Percentiles rank a stretch among this genome's conserved stretches.
These are phyloP conservation scores for Shargacucullia verbasci DNA, from an alignment of 2,888 invertebrate genomes.

Conservation along the genomic window DNA sequence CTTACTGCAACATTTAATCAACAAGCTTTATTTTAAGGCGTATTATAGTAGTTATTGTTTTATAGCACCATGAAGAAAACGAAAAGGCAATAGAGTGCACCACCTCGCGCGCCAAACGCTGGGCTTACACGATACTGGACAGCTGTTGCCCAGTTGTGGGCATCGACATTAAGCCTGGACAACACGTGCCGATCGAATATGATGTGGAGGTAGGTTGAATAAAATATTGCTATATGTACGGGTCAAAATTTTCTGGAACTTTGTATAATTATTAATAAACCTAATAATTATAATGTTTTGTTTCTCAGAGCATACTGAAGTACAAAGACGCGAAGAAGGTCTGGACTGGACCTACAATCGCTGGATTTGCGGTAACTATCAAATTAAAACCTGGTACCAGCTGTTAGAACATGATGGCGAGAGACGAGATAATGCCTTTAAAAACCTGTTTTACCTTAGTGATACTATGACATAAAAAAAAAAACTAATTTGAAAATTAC, in stretches of 20 bases:
- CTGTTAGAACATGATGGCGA: too few relatives aligned
- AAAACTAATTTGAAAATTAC: background rate
- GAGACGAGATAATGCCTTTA: too few relatives aligned
- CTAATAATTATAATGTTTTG: background rate
- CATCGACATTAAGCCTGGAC: conserved; percentile 62
- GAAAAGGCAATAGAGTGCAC: conserved; percentile 73
- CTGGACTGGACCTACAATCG: conserved; percentile 62
- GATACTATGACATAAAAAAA: too few relatives aligned
- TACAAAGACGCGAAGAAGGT: conserved; percentile 67
- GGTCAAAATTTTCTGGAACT: too few relatives aligned
- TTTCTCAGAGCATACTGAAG: conserved; percentile 65
- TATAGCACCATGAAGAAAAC: conserved; percentile 70
- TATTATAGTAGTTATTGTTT: too few relatives aligned
- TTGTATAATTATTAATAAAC: background rate
- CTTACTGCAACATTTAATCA: too few relatives aligned
- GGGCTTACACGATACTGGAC: conserved; percentile 79
- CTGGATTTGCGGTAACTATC: conserved; percentile 46
- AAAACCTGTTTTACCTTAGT: too few relatives aligned
- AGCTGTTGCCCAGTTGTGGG: conserved; percentile 71
- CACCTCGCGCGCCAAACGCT: conserved; percentile 71
- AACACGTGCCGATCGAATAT: conserved; percentile 67
- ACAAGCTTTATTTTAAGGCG: too few relatives aligned
- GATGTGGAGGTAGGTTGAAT: conserved; percentile 71
- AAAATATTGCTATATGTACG: background rate
- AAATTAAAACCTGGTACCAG: too few relatives aligned